phyloP scores from a whole-genome alignment of 2,113 vertebrate species.

The Hoplias malabaricus region DNA sequence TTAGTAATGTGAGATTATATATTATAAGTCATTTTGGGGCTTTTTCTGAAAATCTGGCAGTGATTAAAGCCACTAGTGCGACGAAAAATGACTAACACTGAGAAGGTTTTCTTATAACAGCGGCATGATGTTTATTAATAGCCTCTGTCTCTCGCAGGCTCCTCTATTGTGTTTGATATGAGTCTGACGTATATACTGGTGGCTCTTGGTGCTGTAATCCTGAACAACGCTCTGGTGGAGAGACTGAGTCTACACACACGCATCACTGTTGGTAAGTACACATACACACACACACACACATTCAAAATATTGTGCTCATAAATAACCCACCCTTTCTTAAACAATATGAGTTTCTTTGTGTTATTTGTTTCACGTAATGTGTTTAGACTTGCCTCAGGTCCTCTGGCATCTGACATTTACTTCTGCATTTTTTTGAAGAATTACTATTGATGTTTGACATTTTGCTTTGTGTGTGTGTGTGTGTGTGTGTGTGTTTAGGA shows the following conservation, averaged over 20 bases:
- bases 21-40: too few species aligned
- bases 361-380: neutral
- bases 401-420: neutral
- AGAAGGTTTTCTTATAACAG: too few species aligned
- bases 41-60: too few species aligned
- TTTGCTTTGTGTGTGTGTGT: neutral
- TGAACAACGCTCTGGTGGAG: slow-evolving; percentile 92
- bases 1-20: too few species aligned
- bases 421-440: neutral
- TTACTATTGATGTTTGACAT: neutral
- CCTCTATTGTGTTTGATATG: slow-evolving; percentile 96
- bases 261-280: slow-evolving; percentile 84
- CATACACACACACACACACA: neutral
- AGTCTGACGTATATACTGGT: slow-evolving; percentile 95
- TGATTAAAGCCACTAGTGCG: too few species aligned
- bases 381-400: neutral
- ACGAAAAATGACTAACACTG: too few species aligned
- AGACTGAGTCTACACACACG: slow-evolving; percentile 88
- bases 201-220: slow-evolving; percentile 86
- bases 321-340: neutral
- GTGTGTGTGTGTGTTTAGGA: slow-evolving; percentile 66
- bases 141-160: slow-evolving; percentile 71
- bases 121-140: too few species aligned
- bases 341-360: neutral
- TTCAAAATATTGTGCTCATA: too few species aligned